Percentiles rank a stretch among this genome's conserved stretches.
These are phyloP conservation scores for Aselliscus stoliczkanus DNA, from an alignment of 2,797 vertebrate species.

Conservation along the genomic window DNA sequence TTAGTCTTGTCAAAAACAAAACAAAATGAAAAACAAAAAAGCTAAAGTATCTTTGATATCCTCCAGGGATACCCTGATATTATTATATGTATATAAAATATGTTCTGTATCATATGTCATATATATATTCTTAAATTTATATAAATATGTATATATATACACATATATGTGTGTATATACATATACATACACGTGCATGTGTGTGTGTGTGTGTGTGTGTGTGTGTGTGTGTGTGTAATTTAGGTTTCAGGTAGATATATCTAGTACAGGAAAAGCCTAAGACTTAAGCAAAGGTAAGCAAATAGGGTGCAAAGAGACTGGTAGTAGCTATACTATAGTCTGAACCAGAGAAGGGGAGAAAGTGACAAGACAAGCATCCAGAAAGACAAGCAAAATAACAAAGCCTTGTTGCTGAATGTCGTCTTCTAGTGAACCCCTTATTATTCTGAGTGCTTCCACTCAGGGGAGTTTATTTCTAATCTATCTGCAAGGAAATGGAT, in stretches of 20 bases:
- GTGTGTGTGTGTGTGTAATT: not conserved
- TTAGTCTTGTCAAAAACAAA: not conserved
- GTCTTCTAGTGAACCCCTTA: not conserved
- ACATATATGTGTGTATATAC: not conserved
- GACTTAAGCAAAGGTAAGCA: not conserved
- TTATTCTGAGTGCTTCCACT: not conserved
- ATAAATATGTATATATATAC: too few relatives aligned
- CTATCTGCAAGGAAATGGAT: not conserved
- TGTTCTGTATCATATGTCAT: too few relatives aligned
- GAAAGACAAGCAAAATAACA: not conserved
- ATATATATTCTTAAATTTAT: not conserved
- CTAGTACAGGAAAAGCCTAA: not conserved
- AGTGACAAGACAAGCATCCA: not conserved
- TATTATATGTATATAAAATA: not conserved
- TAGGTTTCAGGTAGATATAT: not conserved
- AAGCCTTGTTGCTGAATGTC: not conserved
- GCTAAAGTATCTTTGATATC: not conserved
- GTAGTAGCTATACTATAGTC: not conserved
- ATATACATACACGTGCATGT: too few relatives aligned
- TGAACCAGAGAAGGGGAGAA: not conserved
- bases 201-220: not conserved
- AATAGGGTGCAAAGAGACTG: not conserved
- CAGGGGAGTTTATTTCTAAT: not conserved
- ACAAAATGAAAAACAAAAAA: not conserved
- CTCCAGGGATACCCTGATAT: not conserved